Conservation (phyloP, 37 sponge, comb jelly and placozoan genomes). For the Mnemiopsis leidyi region DNA sequence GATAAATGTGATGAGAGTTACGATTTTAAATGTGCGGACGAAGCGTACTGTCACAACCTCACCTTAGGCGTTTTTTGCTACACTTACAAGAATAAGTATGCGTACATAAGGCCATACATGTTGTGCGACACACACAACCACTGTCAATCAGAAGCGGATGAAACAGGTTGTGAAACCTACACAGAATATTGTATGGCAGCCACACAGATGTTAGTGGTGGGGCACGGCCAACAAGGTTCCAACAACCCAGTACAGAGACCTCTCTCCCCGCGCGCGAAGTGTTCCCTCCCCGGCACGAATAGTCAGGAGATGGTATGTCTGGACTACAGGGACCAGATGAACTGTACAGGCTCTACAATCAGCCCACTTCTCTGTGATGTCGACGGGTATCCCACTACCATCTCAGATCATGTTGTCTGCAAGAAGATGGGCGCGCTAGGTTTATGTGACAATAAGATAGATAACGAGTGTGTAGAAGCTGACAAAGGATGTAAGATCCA, state of each 20-base stretch:
- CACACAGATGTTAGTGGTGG: no score
- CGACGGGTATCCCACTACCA: conserved; percentile 35
- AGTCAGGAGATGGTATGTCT: not conserved
- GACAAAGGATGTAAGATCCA: not conserved
- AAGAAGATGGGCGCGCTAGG: no score
- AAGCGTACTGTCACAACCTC: conserved; percentile 5
- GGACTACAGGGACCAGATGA: conserved; percentile 22
- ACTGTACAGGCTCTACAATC: not conserved
- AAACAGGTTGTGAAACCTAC: not conserved
- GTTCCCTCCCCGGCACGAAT: not conserved
- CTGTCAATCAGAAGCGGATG: not conserved
- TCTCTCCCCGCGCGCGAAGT: not conserved
- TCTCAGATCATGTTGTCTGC: not conserved
- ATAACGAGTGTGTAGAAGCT: not conserved
- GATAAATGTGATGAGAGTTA: not conserved
- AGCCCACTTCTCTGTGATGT: not conserved
- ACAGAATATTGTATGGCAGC: not conserved
- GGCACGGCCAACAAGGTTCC: no score
- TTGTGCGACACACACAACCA: not conserved
- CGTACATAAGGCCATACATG: not conserved
- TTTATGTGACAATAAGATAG: conserved; percentile 7
- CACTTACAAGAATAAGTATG: no score
- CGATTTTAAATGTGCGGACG: conserved; percentile 22
- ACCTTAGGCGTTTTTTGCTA: not conserved
- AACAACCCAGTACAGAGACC: not conserved